Evolutionary conservation across 2,113 vertebrate genomes (phyloP), one percentile per base, ranked within the genome.

Genomic region (Petroica traversi): DNA sequence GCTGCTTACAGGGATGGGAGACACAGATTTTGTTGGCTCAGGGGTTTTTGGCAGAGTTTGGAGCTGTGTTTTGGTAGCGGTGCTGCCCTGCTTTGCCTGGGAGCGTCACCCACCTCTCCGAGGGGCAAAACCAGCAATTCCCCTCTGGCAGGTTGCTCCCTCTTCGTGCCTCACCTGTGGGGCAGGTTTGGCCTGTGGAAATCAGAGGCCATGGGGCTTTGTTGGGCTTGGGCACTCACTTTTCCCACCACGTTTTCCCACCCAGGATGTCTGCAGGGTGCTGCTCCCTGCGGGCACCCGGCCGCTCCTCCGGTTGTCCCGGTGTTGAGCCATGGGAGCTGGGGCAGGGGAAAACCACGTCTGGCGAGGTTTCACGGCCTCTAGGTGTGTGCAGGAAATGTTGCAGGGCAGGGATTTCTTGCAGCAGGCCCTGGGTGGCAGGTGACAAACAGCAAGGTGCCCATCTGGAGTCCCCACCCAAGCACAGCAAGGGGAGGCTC

Each of bases 401-500:
- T 94, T 86, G 89, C 76, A 69, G 96, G 96, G 92, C 80, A 94
- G 92, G 95, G 96, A 89, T 96, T 94, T 96, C 92, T 95, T 83
- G 86, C 80, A 93, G 90, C 74, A 24, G 72, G 61, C 72, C 46
- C 75, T 52, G 71, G n/a, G 51, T 88, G 74, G 74, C 62, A 25
- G 78, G 57, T 75, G 45, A 34, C 92, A 82, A 62, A 45, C 93
- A 82, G 81, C 8, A 1, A 2, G 18, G 79, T 76, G 68, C 88
- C 68, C 59, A 2, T 77, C 51, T 48, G 13, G 52, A 79, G 38
- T 38, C 43, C 55, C 2, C 49, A 52, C 80, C 75, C 77, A 52
- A 9, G 9, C 76, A 23, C 33, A 0, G 17, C 19, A 0, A 0
- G 4, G 34, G 31, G 61, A 84, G 83, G 76, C 45, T 92, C 34